A percentile compares a stretch with the other conserved stretches of the same genome.
Evolutionary conservation across 2,113 vertebrate genomes (phyloP).

Genomic region (Ammospiza caudacuta): DNA sequence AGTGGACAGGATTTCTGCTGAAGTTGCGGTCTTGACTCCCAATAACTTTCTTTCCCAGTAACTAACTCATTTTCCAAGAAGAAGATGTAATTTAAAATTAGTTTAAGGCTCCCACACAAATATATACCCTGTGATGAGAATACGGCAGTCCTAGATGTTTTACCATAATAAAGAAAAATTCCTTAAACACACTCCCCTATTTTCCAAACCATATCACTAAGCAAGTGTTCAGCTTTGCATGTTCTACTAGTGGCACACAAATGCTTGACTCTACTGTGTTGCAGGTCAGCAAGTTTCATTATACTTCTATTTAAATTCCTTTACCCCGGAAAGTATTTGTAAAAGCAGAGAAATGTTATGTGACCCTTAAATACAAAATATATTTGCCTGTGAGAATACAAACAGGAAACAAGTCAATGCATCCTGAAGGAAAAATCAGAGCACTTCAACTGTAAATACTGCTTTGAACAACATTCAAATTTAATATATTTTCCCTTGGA

Average conservation of each 20-base stretch:
- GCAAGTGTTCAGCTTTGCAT: not conserved
- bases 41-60: not conserved
- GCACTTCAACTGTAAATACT: not conserved
- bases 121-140: not conserved
- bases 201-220: not conserved
- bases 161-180: not conserved
- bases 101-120: not conserved
- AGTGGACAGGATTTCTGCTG: not conserved
- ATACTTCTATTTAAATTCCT: not conserved
- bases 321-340: not conserved
- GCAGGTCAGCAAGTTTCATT: not conserved
- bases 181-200: not conserved
- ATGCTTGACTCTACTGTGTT: not conserved
- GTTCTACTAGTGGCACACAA: not conserved
- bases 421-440: not conserved
- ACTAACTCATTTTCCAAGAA: not conserved
- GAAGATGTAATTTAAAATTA: not conserved
- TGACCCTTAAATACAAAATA: not conserved
- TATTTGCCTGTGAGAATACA: not conserved
- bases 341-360: not conserved
- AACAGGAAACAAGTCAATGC: not conserved
- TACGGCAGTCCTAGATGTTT: not conserved
- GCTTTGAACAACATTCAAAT: not conserved
- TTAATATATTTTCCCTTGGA: not conserved
- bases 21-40: not conserved